Percentiles rank a stretch among this genome's conserved stretches.
Evolutionary conservation across 2,888 invertebrate species (phyloP).

Genomic region (Drosophila dives): DNA sequence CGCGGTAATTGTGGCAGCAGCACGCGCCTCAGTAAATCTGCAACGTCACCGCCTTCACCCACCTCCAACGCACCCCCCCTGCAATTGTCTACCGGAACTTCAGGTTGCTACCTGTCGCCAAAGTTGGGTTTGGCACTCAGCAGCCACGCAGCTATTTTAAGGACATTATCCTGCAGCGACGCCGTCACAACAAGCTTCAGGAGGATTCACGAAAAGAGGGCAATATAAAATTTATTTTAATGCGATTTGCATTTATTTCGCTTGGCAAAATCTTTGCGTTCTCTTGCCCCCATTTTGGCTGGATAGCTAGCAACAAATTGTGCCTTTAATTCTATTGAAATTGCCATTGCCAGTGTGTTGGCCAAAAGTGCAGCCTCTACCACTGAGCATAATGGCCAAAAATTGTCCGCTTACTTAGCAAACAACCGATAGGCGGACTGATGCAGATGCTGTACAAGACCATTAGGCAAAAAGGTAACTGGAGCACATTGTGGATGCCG

Average conservation of each 20-base stretch:
- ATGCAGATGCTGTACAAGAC: constrained; percentile 37
- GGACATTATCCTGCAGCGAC: constrained; percentile 68
- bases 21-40: constrained; percentile 44
- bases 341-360: constrained; percentile 52
- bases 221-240: constrained; percentile 72
- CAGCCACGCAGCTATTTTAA: constrained; percentile 53
- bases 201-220: constrained; percentile 10
- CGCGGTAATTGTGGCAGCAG: constrained; percentile 52
- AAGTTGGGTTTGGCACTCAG: constrained; percentile 36
- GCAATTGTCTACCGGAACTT: constrained; percentile 18
- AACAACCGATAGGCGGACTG: constrained; percentile 32
- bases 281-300: neutral
- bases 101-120: constrained; percentile 64
- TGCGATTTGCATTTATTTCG: constrained; percentile 79
- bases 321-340: constrained; percentile 64
- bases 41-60: neutral
- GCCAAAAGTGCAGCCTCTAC: constrained; percentile 51
- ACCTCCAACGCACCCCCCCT: neutral
- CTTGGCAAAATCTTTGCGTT: constrained; percentile 38
- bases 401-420: constrained; percentile 69
- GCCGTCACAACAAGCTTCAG: constrained; percentile 12
- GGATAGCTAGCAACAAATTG: constrained; percentile 40
- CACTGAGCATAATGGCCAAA: constrained; percentile 56
- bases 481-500: constrained; percentile 14
- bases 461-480: constrained; percentile 57